These are phyloP conservation scores for Oppia nitens DNA, from an alignment of 1,140 invertebrate genomes.

Conservation along the genomic window DNA sequence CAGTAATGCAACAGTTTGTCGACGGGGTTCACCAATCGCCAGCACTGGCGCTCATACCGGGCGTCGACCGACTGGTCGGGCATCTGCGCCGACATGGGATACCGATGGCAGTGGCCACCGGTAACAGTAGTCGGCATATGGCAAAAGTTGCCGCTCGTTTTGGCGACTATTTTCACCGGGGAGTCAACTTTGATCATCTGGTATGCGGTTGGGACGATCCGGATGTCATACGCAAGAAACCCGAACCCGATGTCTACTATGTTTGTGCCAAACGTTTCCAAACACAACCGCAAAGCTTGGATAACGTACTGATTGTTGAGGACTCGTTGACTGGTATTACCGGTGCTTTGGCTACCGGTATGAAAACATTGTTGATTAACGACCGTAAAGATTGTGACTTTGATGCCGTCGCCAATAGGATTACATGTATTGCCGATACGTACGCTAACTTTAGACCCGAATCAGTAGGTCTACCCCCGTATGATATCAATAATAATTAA, in stretches of 20 bases:
- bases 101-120: slow-evolving; percentile 13
- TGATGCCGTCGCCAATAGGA: too few species aligned
- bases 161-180: slow-evolving; percentile 4
- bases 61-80: slow-evolving; percentile 8
- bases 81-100: slow-evolving; percentile 10
- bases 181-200: slow-evolving; percentile 7
- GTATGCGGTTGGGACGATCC: slow-evolving; percentile 10
- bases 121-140: not conserved
- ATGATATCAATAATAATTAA: too few species aligned
- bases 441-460: slow-evolving; percentile 17
- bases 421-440: slow-evolving; percentile 8
- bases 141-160: not conserved
- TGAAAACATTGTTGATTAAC: slow-evolving; percentile 6
- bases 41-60: slow-evolving; percentile 9
- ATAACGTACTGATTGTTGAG: slow-evolving; percentile 11
- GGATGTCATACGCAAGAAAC: slow-evolving; percentile 7
- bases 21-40: too few species aligned
- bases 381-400: slow-evolving; percentile 8
- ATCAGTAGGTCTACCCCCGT: slow-evolving; percentile 14
- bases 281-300: not conserved
- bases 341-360: slow-evolving; percentile 3
- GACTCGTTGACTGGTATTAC: slow-evolving; percentile 11
- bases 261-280: slow-evolving; percentile 4
- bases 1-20: too few species aligned
- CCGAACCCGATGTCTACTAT: slow-evolving; percentile 8